Conservation (phyloP, 2,797 vertebrate species). For the Austrolebias charrua region DNA sequence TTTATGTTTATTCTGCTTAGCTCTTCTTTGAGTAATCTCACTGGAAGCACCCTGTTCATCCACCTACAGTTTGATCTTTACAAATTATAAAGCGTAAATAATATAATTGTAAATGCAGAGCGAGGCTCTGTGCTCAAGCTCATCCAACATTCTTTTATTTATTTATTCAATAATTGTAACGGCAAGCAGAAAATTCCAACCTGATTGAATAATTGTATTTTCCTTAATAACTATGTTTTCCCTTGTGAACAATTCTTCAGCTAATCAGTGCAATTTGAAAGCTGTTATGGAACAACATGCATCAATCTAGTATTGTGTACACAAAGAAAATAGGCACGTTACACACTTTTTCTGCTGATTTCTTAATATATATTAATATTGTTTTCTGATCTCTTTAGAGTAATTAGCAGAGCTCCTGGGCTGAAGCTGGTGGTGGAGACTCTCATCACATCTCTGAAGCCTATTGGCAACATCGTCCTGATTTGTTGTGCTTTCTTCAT, state of each 20-base stretch:
- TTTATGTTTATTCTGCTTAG: neutral
- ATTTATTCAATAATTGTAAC: slow-evolving; percentile 9
- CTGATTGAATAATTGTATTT: slow-evolving; percentile 1
- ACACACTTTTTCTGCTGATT: neutral
- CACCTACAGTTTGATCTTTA: neutral
- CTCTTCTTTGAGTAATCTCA: neutral
- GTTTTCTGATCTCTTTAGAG: slow-evolving; percentile 71
- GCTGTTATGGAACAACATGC: neutral
- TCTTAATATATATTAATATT: neutral
- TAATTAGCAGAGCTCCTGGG: slow-evolving; percentile 96
- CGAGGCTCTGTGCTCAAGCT: neutral
- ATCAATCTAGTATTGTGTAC: neutral
- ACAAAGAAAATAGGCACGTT: neutral
- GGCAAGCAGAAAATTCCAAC: neutral
- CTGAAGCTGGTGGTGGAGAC: slow-evolving; percentile 98
- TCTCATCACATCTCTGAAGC: slow-evolving; percentile 96
- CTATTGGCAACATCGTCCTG: slow-evolving; percentile 97
- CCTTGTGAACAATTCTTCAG: neutral
- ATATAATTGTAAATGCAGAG: neutral
- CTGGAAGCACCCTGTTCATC: neutral
- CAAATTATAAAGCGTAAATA: slow-evolving; percentile 3
- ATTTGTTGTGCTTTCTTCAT: slow-evolving; percentile 99
- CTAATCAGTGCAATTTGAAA: slow-evolving; percentile 5
- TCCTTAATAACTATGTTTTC: neutral
- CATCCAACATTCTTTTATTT: slow-evolving; percentile 2